Base-by-base conservation (phyloP, 2,113 vertebrate genomes). In the Egretta garzetta region DNA sequence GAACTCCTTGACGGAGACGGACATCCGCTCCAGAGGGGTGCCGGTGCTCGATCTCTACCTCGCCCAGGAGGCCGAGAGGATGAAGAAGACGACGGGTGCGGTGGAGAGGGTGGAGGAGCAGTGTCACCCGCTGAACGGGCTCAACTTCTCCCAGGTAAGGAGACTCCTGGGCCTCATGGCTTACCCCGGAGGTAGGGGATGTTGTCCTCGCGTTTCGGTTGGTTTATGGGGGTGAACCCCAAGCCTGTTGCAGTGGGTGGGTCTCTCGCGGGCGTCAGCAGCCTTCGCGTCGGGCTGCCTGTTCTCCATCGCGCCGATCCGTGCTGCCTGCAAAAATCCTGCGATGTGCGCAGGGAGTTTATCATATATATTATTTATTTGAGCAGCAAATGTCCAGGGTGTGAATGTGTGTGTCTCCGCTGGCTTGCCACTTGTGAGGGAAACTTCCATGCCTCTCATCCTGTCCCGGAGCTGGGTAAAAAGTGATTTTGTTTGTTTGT, bases 71-170 rank as follows among this genome's bases (percentile, higher is more conserved):
- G 99, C 99, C 0, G 99, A 99, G 96, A 98, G 98, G 94, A 98
- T 99, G 98, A 98, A 98, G 85, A 99, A 99, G 98, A 98, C 80
- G 22, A 99, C 99, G 0, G 99, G 99, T 4, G 99, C 99, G 0
- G 99, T 99, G 97, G 99, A 99, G 97, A 97, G 98, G 72, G 99
- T 99, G 67, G 99, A 99, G 97, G 99, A 99, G 96, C 99, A 99
- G 96, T 99, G 99, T 76, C 99, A 99, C 93, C 99, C 99, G 0
- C 98, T 99, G 82, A 99, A 99, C 2, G 99, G 99, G 50, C 99
- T 99, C 96, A 99, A 99, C 98, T 99, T 99, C 97, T 99, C 99
- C 93, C 99, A 99, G 99, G 99, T 99, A 98, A 96, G 97, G 76
- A 85, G 86, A 49, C 6, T 84, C 2, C 56, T 21, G 74, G 43